Base-by-base conservation (phyloP, 2,113 vertebrate genomes). In the Syngnathus typhle region DNA sequence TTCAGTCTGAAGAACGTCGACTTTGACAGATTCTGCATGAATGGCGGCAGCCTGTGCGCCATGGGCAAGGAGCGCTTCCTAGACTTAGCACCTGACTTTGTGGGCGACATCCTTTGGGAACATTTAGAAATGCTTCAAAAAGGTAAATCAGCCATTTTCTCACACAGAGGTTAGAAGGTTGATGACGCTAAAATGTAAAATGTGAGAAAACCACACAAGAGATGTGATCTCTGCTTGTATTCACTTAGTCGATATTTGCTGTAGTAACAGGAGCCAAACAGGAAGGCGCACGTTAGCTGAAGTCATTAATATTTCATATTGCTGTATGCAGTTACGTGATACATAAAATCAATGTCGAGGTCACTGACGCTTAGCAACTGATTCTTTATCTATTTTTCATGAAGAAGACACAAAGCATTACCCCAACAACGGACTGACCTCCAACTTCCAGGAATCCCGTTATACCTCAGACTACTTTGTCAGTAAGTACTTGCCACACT, bases 91-190 rank as follows among this genome's bases (percentile, higher is more conserved):
- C 98, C 98, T 0, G 98, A 99, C 87, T 99, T 98, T 74, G 98
- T 99, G 68, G 98, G 98, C 19, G 98, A 99, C 77, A 99, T 99
- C 88, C 93, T 99, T 8, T 99, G 98, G 98, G 98, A 99, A 51
- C 98, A 99, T 70, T 88, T 99, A 82, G 96, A 99, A 88, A 98
- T 98, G 90, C 89, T 99, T 85, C 96, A 98, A 85, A 99, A 98
- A 96, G 98, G 98, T 99, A 86, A 88, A 51, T 13, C 8, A 9
- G 19, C 12, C 5, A n/a, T 58, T 15, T 62, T 67, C 37, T 38
- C 6, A 32, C 39, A 47, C 21, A 51, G 13, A 15, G 27, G 27
- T 37, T 36, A 58, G 36, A 58, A 58, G 55, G 27, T 37, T 2
- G 55, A 36, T 36, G 55, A 32, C 15, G 3, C n/a, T 23, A 15